Evolutionary conservation across 2,888 invertebrate species (phyloP).

Genomic region (Limnephilus auricula): DNA sequence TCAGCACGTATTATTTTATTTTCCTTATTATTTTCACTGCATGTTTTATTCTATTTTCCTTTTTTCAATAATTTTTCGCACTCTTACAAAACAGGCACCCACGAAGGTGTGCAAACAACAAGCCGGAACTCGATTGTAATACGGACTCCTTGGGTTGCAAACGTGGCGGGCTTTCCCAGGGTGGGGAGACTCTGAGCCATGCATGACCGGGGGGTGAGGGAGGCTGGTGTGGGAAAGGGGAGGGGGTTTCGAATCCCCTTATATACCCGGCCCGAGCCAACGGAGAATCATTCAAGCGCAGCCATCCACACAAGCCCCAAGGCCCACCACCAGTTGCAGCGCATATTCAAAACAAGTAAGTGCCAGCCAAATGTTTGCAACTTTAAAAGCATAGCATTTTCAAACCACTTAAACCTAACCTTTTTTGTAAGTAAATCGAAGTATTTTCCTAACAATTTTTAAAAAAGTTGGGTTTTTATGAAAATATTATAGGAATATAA

Average conservation of each 20-base stretch:
- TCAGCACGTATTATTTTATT: background rate
- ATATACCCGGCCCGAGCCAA: conserved; percentile 19
- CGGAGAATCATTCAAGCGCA: conserved; percentile 6
- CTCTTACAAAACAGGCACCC: background rate
- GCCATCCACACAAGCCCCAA: conserved; percentile 6
- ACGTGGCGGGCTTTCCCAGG: background rate
- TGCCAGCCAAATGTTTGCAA: background rate
- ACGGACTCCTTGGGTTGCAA: background rate
- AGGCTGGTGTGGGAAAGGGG: background rate
- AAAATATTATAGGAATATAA: too few relatives aligned
- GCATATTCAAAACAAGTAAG: conserved; percentile 42
- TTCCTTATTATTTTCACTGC: background rate
- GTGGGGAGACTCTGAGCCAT: background rate
- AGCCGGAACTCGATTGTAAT: background rate
- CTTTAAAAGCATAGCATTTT: background rate
- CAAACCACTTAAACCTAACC: background rate
- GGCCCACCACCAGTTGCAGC: conserved; percentile 17
- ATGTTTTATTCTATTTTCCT: background rate
- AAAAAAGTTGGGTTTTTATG: too few relatives aligned
- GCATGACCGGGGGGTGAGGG: background rate
- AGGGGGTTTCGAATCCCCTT: background rate
- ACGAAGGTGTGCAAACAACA: background rate
- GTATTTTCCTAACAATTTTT: too few relatives aligned
- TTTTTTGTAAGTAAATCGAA: too few relatives aligned
- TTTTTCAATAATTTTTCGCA: background rate